A percentile compares a stretch with the other conserved stretches of the same genome.
Conservation (phyloP, 2,888 invertebrate genomes). For the Aromia moschata region DNA sequence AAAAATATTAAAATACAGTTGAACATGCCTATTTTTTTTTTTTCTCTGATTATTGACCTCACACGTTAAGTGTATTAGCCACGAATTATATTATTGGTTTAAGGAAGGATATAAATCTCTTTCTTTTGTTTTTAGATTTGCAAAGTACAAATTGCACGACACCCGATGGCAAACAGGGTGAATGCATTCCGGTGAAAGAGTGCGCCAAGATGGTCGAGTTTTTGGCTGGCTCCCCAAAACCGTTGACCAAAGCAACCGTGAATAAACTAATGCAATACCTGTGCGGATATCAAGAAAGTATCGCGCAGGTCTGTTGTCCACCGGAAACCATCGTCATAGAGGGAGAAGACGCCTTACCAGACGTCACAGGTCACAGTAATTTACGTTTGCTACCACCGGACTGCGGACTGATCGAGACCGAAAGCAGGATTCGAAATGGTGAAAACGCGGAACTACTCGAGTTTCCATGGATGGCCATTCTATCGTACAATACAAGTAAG, state of each 20-base stretch:
- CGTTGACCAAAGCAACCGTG: background rate
- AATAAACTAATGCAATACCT: background rate
- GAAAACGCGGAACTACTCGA: constrained; percentile 63
- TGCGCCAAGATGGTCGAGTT: background rate
- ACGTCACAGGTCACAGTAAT: constrained; percentile 39
- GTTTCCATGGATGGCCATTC: constrained; percentile 80
- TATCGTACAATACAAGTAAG: constrained; percentile 51
- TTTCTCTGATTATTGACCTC: too few species aligned
- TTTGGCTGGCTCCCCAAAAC: background rate
- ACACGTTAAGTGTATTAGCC: too few species aligned
- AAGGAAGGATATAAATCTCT: too few species aligned
- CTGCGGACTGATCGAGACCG: constrained; percentile 68
- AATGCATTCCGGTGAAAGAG: background rate
- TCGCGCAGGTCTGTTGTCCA: background rate
- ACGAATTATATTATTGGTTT: too few species aligned
- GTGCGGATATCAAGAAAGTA: background rate
- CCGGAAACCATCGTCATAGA: background rate
- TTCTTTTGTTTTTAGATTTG: background rate
- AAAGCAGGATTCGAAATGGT: constrained; percentile 63
- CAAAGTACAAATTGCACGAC: background rate
- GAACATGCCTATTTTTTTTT: too few species aligned
- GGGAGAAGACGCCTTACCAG: background rate
- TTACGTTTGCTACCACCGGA: constrained; percentile 57
- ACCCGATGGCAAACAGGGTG: background rate
- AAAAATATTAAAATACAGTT: too few species aligned